phyloP scores from a whole-genome alignment of 2,888 invertebrate species.

The Dusona sp. region DNA sequence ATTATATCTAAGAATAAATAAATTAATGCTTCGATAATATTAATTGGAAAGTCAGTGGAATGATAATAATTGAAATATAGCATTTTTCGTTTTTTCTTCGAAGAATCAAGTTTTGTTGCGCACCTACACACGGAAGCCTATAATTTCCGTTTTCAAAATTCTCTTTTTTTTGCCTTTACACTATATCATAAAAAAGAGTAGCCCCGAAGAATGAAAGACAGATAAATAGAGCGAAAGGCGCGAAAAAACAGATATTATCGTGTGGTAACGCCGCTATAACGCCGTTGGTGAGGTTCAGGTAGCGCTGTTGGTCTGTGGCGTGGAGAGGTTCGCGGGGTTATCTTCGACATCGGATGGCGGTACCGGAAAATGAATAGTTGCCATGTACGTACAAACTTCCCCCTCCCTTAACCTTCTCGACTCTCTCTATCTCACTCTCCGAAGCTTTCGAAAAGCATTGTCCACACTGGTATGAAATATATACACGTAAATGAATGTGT shows the following conservation, averaged over 20 bases:
- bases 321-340: conserved; percentile 74
- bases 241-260: conserved; percentile 70
- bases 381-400: conserved; percentile 60
- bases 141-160: not conserved
- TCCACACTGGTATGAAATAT: conserved; percentile 33
- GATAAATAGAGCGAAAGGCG: conserved; percentile 62
- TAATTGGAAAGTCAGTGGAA: not conserved
- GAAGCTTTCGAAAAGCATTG: conserved; percentile 52
- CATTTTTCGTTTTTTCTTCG: not conserved
- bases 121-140: not conserved
- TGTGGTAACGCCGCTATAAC: conserved; percentile 30
- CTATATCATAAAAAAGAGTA: not conserved
- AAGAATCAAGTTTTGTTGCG: not conserved
- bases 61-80: not conserved
- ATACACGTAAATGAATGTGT: not conserved
- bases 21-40: too few species aligned
- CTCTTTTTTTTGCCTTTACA: not conserved
- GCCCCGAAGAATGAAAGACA: conserved; percentile 40
- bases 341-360: conserved; percentile 74
- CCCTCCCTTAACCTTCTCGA: conserved; percentile 19
- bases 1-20: too few species aligned
- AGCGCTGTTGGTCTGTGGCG: conserved; percentile 57
- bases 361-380: conserved; percentile 79
- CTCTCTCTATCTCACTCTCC: conserved; percentile 19
- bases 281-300: conserved; percentile 65